A percentile compares a stretch with the other conserved stretches of the same genome.
These are phyloP conservation scores for Enteromius argenteus DNA, from an alignment of 2,797 vertebrate species.

Conservation along the genomic window DNA sequence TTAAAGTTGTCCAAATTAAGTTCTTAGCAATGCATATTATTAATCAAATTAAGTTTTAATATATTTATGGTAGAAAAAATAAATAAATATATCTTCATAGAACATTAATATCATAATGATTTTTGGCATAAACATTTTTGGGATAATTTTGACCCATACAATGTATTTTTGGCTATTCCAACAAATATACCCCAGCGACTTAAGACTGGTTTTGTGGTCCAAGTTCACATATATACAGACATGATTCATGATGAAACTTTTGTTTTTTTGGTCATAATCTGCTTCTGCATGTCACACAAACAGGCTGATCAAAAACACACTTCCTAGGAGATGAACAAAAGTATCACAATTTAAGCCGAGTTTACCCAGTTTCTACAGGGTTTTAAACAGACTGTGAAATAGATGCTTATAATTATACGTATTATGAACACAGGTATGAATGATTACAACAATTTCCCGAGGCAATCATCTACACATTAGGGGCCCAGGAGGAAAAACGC, in stretches of 20 bases:
- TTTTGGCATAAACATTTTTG: too few relatives aligned
- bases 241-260: background rate
- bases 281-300: background rate
- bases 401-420: constrained; percentile 33
- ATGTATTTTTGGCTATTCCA: too few relatives aligned
- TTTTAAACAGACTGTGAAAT: constrained; percentile 37
- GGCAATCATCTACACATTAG: constrained; percentile 47
- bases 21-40: too few relatives aligned
- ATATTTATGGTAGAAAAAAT: too few relatives aligned
- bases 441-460: constrained; percentile 33
- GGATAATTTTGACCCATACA: too few relatives aligned
- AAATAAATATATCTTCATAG: too few relatives aligned
- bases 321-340: constrained; percentile 7
- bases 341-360: background rate
- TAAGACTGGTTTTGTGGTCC: too few relatives aligned
- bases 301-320: background rate
- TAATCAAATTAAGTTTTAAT: too few relatives aligned
- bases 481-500: constrained; percentile 13
- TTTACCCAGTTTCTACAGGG: constrained; percentile 10
- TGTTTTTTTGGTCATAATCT: constrained; percentile 1
- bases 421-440: constrained; percentile 25
- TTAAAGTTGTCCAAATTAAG: too few relatives aligned
- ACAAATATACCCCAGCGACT: too few relatives aligned
- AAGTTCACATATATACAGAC: background rate
- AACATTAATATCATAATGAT: too few relatives aligned